Evolutionary conservation across 2,113 vertebrate species (phyloP).

Genomic region (Rhabdomys dilectus): DNA sequence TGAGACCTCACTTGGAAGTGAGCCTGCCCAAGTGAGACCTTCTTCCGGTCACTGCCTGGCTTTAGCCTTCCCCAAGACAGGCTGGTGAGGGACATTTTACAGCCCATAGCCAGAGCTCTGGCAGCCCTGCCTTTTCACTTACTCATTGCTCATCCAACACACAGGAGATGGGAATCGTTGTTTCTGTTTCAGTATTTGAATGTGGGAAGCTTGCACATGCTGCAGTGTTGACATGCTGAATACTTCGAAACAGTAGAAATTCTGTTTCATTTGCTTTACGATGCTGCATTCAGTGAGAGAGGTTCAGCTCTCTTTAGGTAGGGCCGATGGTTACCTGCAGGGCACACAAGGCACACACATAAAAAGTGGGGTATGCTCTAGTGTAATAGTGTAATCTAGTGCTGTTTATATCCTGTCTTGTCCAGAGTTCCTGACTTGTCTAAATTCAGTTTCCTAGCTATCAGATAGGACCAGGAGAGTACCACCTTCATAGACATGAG

Average conservation of each 20-base stretch:
- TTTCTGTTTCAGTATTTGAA: not conserved
- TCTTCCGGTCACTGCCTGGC: not conserved
- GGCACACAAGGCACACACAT: not conserved
- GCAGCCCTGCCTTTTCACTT: not conserved
- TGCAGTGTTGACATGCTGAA: not conserved
- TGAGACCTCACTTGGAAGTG: not conserved
- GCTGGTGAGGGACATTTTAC: fast-evolving
- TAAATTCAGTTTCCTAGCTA: not conserved
- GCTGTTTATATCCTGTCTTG: not conserved
- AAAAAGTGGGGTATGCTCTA: not conserved
- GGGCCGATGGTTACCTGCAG: not conserved
- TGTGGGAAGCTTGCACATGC: not conserved
- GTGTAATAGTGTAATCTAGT: too few relatives aligned
- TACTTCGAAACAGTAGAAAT: fast-evolving
- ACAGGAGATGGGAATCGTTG: not conserved
- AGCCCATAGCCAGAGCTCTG: not conserved
- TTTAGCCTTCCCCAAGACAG: not conserved
- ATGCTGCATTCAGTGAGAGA: not conserved
- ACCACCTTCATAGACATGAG: not conserved
- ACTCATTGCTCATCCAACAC: not conserved
- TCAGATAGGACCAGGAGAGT: not conserved
- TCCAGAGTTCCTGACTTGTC: not conserved
- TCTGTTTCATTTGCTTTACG: not conserved
- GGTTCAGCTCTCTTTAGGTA: not conserved
- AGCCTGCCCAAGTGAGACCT: not conserved